Percentiles rank a stretch among this genome's conserved stretches.
Conservation (phyloP, 2,888 invertebrate species). For the Andricus curvator region DNA sequence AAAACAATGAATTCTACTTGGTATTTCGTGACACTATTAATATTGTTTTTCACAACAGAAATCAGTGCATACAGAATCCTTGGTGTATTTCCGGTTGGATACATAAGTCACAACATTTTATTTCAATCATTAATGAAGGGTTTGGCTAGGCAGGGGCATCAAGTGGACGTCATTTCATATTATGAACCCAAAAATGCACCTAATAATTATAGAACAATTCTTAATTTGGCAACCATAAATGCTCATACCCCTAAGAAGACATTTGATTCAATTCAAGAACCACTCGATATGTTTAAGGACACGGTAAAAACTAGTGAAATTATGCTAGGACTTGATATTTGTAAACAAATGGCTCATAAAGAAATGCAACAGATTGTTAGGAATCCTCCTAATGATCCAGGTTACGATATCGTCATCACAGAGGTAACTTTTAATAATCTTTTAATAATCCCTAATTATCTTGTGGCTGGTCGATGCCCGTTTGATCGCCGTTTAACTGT, state of each 20-base stretch:
- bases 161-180: constrained; percentile 71
- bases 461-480: too few relatives aligned
- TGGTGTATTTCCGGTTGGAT: constrained; percentile 76
- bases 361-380: constrained; percentile 59
- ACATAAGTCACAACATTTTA: constrained; percentile 78
- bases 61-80: constrained; percentile 70
- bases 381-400: constrained; percentile 62
- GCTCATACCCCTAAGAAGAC: neutral
- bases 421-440: constrained; percentile 63
- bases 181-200: constrained; percentile 66
- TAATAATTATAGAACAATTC: constrained; percentile 68
- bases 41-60: neutral
- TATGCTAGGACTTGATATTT: constrained; percentile 37
- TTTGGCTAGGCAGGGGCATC: constrained; percentile 76
- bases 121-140: constrained; percentile 74
- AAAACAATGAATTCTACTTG: too few relatives aligned
- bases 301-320: constrained; percentile 31
- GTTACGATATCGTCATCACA: constrained; percentile 64
- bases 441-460: neutral
- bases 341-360: constrained; percentile 54
- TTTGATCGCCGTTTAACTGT: too few relatives aligned
- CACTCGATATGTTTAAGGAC: constrained; percentile 40
- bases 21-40: neutral
- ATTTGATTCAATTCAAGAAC: neutral
- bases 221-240: constrained; percentile 51